These are phyloP conservation scores for Eolophus roseicapilla DNA, from an alignment of 2,113 vertebrate genomes.

Conservation along the genomic window DNA sequence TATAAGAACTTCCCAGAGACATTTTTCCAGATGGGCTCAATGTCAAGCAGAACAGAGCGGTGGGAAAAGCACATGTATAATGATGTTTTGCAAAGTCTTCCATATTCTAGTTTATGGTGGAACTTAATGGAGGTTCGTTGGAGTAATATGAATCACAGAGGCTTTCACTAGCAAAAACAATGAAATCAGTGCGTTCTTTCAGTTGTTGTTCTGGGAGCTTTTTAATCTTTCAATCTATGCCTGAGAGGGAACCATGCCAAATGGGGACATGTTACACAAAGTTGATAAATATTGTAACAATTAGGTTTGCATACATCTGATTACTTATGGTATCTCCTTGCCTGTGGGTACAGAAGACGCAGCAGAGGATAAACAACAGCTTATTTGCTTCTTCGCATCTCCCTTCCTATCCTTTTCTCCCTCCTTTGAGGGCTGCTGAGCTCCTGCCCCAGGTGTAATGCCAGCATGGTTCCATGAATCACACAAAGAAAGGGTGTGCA, in stretches of 20 bases:
- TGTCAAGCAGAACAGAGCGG: neutral
- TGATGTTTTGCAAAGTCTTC: neutral
- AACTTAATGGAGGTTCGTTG: neutral
- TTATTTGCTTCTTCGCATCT: neutral
- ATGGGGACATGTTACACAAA: neutral
- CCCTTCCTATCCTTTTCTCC: neutral
- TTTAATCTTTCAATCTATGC: neutral
- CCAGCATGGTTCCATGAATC: neutral
- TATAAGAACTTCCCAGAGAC: neutral
- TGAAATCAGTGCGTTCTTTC: neutral
- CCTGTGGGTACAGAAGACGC: neutral
- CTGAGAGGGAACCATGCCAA: neutral
- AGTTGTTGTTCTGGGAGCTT: neutral
- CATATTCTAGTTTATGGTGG: neutral
- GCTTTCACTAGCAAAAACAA: neutral
- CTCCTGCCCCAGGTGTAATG: neutral
- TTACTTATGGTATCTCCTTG: neutral
- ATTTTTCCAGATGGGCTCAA: neutral
- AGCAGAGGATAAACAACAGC: neutral
- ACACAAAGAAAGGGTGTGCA: neutral
- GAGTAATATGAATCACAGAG: neutral
- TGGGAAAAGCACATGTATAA: neutral
- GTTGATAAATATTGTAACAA: neutral
- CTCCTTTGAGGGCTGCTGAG: neutral
- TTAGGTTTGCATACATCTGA: neutral